phyloP scores from a whole-genome alignment of 1,140 invertebrate genomes.

The Drosophila sucinea region DNA sequence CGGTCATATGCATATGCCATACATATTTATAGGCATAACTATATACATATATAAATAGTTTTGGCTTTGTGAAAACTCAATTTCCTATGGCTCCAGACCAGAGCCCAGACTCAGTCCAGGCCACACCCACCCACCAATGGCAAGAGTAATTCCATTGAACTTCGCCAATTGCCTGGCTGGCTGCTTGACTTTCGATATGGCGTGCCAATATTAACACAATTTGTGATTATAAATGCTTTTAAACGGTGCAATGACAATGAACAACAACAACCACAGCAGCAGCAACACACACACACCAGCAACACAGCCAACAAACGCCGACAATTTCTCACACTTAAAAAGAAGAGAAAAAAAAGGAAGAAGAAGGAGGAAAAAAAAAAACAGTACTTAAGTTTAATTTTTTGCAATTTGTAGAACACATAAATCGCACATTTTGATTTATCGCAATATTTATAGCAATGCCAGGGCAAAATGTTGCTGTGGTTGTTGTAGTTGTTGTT shows the following conservation, averaged over 20 bases:
- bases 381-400: conserved; percentile 82
- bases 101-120: not conserved
- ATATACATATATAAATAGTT: not conserved
- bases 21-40: conserved; percentile 14
- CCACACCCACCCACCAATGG: conserved; percentile 39
- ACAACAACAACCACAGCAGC: conserved; percentile 57
- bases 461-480: conserved; percentile 58
- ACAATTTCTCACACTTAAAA: conserved; percentile 78
- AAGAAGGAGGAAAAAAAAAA: conserved; percentile 37
- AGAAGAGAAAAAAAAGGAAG: conserved; percentile 5
- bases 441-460: conserved; percentile 82
- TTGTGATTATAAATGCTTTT: conserved; percentile 81
- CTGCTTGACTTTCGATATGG: conserved; percentile 55
- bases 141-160: conserved; percentile 65
- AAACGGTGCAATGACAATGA: conserved; percentile 80
- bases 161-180: conserved; percentile 37
- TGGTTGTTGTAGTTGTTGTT: conserved; percentile 14
- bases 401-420: conserved; percentile 82
- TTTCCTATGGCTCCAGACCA: not conserved
- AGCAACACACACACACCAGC: conserved; percentile 44
- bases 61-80: conserved; percentile 1
- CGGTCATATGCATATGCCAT: conserved; percentile 4
- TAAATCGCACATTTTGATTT: conserved; percentile 82
- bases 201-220: conserved; percentile 81
- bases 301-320: conserved; percentile 61